Evolutionary conservation across 1,140 invertebrate species (phyloP), one percentile per base, ranked within the genome.

Genomic region (Drosophila quadrilineata): DNA sequence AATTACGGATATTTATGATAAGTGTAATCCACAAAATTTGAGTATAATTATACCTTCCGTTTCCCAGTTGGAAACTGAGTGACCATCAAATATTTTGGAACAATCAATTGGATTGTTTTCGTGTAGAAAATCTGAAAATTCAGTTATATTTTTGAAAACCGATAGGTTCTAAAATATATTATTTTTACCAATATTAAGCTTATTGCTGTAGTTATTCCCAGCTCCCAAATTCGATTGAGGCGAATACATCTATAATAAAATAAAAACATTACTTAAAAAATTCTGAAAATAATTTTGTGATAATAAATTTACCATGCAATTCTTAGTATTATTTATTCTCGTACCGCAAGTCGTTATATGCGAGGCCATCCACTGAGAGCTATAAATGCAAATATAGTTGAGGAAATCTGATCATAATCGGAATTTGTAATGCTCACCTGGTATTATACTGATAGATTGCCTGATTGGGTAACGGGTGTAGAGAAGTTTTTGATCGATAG

Each of bases 381-480:
- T 65, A 12, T n/a, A n/a, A 14, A 41, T 43, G 6, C 1, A 22
- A 40, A 9, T 9, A 24, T 4, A 1, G 48, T 9, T 6, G 9
- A 33, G 9, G 6, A 31, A 10, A 26, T 14, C 3, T 12, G 3
- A 26, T 3, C 28, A 36, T 6, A 22, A 14, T 29, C 19, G 1
- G 0, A 5, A 12, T 26, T 3, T 4, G 6, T 41, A 9, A 12
- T 58, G 21, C 14, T 46, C 31, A 76, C 73, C 56, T 60, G 17
- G 60, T 24, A 22, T 65, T 72, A 38, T 73, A 76, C 31, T 71
- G 50, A 19, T 69, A 68, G 52, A 62, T 73, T 4, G 65, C 28
- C 45, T 70, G 73, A 35, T 50, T 52, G 9, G 69, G 62, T 12
- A 54, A 33, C 26, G 60, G 70, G 46, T 56, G 46, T 12, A 76